Percentiles rank a stretch among this genome's conserved stretches.
Conservation (phyloP, 2,113 vertebrate species). For the Phoxinus phoxinus region DNA sequence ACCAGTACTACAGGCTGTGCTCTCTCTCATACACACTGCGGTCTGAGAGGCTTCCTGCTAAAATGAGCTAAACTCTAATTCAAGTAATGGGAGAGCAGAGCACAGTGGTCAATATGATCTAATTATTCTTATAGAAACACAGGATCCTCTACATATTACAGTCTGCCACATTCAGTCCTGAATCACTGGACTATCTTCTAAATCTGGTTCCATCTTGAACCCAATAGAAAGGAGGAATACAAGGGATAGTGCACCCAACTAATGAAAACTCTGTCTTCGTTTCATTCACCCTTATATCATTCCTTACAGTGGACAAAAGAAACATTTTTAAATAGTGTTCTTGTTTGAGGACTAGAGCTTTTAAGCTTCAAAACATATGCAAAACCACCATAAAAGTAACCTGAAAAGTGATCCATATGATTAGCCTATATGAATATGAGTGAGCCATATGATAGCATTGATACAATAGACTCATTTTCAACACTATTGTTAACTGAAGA, state of each 20-base stretch:
- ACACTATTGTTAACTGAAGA: neutral
- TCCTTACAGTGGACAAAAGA: neutral
- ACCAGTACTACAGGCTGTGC: conserved; percentile 30
- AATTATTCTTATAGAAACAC: conserved; percentile 12
- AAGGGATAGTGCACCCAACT: neutral
- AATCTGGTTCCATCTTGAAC: conserved; percentile 1
- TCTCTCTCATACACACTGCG: conserved; percentile 35
- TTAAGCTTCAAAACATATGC: neutral
- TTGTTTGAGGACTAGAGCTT: neutral
- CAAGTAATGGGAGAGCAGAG: conserved; percentile 2
- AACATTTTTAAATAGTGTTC: neutral
- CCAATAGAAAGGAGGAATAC: neutral
- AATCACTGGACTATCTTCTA: neutral
- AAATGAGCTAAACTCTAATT: neutral
- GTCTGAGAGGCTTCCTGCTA: conserved; percentile 8
- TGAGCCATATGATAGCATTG: neutral
- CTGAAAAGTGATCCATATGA: neutral
- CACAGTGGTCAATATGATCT: neutral
- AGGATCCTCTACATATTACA: neutral
- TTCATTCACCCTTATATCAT: neutral
- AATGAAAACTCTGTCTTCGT: neutral
- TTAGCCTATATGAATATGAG: neutral
- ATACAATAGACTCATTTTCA: neutral
- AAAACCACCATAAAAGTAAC: neutral
- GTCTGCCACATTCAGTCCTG: neutral